Evolutionary conservation across 2,113 vertebrate genomes (phyloP), one percentile per base, ranked within the genome.

Genomic region (Scytalopus superciliaris): DNA sequence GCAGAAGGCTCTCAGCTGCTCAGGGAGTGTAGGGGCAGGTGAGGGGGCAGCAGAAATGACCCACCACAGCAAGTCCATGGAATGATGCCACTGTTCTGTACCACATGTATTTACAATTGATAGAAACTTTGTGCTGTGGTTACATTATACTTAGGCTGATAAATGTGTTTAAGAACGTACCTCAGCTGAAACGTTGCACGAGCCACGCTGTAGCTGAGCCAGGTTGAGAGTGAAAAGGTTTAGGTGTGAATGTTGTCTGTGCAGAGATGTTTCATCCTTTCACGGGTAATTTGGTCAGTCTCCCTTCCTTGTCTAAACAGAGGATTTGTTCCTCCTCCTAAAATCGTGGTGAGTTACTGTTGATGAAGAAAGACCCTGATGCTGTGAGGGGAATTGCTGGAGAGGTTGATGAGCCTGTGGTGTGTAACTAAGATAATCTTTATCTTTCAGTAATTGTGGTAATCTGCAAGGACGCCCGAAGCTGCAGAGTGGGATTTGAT

Each of bases 361-460:
- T 76, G 40, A 4, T 64, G 42, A 68, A 52, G 77, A 44, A 83
- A 64, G 67, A 19, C 69, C 14, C 74, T 82, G 74, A 12, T 81
- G 55, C 63, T 80, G 28, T 59, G 60, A 93, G 49, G 31, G 86
- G 56, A 77, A 86, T 74, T 70, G 33, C 27, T 93, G n/a, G 55
- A 80, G 40, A 94, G 86, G 30, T 17, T 76, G 45, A 63, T 94
- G 72, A 93, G 79, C 39, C 67, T 75, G 2, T 50, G 22, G 68
- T 70, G 63, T 94, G 78, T 90, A 94, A 80, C 79, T 75, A 78
- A 63, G 88, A 84, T 96, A 79, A 87, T 75, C 62, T 50, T 94
- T 88, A 80, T 95, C 89, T 93, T 93, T 87, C 73, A 78, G 76
- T 89, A 52, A 53, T 77, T 80, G 75, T 94, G 92, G 55, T 96